Percentiles rank a stretch among this genome's conserved stretches.
Evolutionary conservation across 2,888 invertebrate genomes (phyloP).

Genomic region (Corbicula japonica): DNA sequence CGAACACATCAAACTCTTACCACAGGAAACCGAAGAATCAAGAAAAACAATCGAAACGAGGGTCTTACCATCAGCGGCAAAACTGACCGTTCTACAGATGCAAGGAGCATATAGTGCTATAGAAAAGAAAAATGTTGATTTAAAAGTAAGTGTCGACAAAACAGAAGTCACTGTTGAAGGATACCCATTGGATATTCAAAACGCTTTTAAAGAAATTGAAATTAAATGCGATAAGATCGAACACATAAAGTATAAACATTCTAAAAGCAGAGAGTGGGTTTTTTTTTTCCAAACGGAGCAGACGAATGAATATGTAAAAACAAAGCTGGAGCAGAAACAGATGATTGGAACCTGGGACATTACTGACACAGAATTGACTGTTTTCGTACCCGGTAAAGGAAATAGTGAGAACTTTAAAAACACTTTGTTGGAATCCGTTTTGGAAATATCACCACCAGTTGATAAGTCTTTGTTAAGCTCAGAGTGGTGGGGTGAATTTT

Average conservation of each 20-base stretch:
- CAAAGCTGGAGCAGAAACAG: constrained; percentile 51
- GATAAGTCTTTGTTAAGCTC: constrained; percentile 53
- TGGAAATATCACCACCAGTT: constrained; percentile 42
- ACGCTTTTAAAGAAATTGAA: constrained; percentile 61
- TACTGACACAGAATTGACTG: constrained; percentile 32
- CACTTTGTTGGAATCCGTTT: constrained; percentile 43
- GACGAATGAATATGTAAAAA: constrained; percentile 42
- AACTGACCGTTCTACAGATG: constrained; percentile 46
- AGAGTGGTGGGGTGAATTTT: constrained; percentile 55
- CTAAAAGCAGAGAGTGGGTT: constrained; percentile 51
- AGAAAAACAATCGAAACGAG: constrained; percentile 50
- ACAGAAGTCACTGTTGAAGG: constrained; percentile 59
- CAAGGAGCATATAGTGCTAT: constrained; percentile 58
- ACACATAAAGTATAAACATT: constrained; percentile 49
- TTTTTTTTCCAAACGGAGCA: constrained; percentile 48
- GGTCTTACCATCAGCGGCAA: constrained; percentile 53
- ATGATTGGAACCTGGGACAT: constrained; percentile 55
- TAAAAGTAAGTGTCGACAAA: constrained; percentile 54
- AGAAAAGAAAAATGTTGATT: constrained; percentile 50
- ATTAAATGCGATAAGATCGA: constrained; percentile 57
- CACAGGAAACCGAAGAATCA: constrained; percentile 41
- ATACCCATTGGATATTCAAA: constrained; percentile 58
- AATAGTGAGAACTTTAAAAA: constrained; percentile 42
- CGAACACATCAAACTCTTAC: constrained; percentile 37
- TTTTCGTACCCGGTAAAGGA: constrained; percentile 36